These are phyloP conservation scores for Eristalis tenax DNA, from an alignment of 2,888 invertebrate genomes.

Conservation along the genomic window DNA sequence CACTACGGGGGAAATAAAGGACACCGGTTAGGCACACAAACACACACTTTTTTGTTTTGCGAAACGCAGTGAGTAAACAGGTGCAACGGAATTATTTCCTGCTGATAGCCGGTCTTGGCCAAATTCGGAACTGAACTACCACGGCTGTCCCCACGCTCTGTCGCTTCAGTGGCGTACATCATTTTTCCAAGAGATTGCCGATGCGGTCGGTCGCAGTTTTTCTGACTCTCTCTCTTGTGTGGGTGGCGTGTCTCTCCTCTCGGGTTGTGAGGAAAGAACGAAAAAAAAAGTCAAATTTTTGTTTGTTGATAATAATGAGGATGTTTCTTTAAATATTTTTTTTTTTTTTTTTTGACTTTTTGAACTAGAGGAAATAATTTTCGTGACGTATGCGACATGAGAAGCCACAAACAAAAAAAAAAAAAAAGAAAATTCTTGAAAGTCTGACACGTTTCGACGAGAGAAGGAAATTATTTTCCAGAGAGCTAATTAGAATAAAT, in stretches of 20 bases:
- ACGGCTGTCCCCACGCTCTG: slow-evolving; percentile 33
- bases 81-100: neutral
- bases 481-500: slow-evolving; percentile 23
- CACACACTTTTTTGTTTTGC: neutral
- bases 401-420: neutral
- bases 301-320: slow-evolving; percentile 10
- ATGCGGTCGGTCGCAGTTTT: slow-evolving; percentile 6
- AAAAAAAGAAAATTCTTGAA: neutral
- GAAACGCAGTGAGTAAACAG: neutral
- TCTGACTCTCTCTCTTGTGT: slow-evolving; percentile 8
- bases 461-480: slow-evolving; percentile 13
- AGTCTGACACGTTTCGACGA: neutral
- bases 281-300: slow-evolving; percentile 5
- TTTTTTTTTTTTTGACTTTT: neutral
- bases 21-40: neutral
- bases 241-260: neutral
- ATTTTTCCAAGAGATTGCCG: slow-evolving; percentile 38
- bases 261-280: neutral
- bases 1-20: neutral
- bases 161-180: neutral
- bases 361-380: neutral
- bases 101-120: slow-evolving; percentile 38
- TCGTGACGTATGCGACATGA: slow-evolving; percentile 39
- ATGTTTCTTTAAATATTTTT: neutral
- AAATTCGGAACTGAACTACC: slow-evolving; percentile 62